Conservation (phyloP, 2,888 invertebrate species). For the Zootermopsis nevadensis region DNA sequence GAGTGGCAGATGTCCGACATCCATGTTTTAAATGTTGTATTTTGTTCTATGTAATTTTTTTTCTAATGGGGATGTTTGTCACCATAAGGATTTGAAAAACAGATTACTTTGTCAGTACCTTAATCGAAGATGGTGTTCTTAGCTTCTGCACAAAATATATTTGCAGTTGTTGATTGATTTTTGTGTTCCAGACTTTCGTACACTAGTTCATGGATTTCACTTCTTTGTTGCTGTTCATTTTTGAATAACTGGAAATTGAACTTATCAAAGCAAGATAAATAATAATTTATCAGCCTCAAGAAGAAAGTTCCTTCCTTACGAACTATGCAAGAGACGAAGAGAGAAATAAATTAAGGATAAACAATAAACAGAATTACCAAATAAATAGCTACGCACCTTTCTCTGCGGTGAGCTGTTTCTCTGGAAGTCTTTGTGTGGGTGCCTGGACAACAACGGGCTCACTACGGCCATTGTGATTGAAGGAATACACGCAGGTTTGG, state of each 20-base stretch:
- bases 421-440: conserved; percentile 82
- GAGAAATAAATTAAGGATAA: too few relatives aligned
- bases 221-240: neutral
- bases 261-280: neutral
- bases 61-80: neutral
- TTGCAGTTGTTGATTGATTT: neutral
- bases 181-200: neutral
- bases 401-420: conserved; percentile 89
- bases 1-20: conserved; percentile 4
- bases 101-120: conserved; percentile 8
- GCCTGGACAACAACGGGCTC: conserved; percentile 85
- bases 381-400: too few relatives aligned
- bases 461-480: conserved; percentile 84
- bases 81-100: neutral
- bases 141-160: neutral
- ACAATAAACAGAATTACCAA: too few relatives aligned
- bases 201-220: neutral
- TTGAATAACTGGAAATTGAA: neutral
- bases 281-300: neutral
- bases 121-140: neutral
- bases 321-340: too few relatives aligned
- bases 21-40: neutral
- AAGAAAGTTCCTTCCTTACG: too few relatives aligned
- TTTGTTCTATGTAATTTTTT: neutral
- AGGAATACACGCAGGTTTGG: conserved; percentile 79